Conservation (phyloP, 1,140 invertebrate species). For the roundworm (Caenorhabditis elegans) region WBcel235 BX284602.5:1639501-1640000, state of each 20-base stretch:
- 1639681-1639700: neutral
- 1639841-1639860: neutral
- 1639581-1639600: neutral
- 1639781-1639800: too few relatives aligned
- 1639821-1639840: too few relatives aligned
- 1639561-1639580: neutral
- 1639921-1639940: neutral
- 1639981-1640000: neutral
- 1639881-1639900: neutral
- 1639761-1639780: too few relatives aligned
- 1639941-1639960: too few relatives aligned
- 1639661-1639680: neutral
- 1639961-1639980: neutral
- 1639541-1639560: neutral
- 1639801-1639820: too few relatives aligned
- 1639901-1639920: neutral
- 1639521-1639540: neutral
- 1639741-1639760: too few relatives aligned
- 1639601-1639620: neutral
- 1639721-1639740: neutral
- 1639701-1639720: too few relatives aligned
- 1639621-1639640: neutral
- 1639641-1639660: neutral
- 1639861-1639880: neutral
- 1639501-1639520: neutral